Evolutionary conservation across 2,797 vertebrate species (phyloP), one percentile per base, ranked within the genome.

Genomic region (Anabas testudineus): DNA sequence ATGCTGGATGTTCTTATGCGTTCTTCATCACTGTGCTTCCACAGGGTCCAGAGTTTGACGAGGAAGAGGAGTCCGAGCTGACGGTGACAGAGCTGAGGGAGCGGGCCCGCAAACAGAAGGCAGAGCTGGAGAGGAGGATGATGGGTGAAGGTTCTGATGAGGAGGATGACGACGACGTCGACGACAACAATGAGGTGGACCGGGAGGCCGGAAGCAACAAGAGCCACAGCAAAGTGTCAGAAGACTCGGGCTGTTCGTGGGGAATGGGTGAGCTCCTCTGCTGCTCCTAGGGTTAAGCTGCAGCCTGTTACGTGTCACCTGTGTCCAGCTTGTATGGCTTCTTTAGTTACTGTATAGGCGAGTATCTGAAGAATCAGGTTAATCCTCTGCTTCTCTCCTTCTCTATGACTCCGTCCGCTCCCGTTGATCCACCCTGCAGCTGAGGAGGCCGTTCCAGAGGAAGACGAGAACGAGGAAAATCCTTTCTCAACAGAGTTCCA

Each of bases 401-500:
- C 62, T 13, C 30, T 41, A 26, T 30, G 47, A 3, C 49, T 28
- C 48, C 58, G 5, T 41, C 28, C 51, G 15, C 57, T 36, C 30
- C 36, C 18, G 4, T 42, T 3, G n/a, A 68, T 76, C 46, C 41
- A 16, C 55, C 0, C 51, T 87, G 8, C 79, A 99, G 98, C 88
- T 34, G 97, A 99, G 67, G 97, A 99, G 73, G 93, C 92, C 0
- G 72, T 72, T 1, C 91, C 90, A 18, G 95, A 96, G 66, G 97
- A 99, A 53, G 97, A 99, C 26, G 98, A 99, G 51, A 95, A 93
- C 10, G 98, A 98, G 88, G 97, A 98, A 90, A 99, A 99, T 78
- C 98, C 97, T 7, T 99, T 99, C 82, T 97, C 97, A 30, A 91
- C 95, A 4, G 98, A 99, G 83, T 99, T 98, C 89, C 97, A 97